These are phyloP conservation scores for Antedon mediterranea DNA, from an alignment of 53 echinoderm and acorn worm genomes.

Conservation along the genomic window DNA sequence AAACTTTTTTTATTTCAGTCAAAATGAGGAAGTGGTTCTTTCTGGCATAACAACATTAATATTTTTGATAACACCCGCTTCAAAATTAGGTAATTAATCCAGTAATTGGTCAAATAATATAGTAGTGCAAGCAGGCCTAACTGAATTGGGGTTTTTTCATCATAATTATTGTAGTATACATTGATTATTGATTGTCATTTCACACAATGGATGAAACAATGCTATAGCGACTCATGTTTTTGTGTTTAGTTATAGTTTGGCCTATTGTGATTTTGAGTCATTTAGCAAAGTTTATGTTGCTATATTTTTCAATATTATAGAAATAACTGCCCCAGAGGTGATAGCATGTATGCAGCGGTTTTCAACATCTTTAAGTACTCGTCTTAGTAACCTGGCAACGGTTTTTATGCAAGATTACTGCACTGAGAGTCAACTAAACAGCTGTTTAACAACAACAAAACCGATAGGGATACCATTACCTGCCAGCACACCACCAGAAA, in stretches of 20 bases:
- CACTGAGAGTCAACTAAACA: conserved; percentile 18
- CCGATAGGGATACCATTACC: neutral
- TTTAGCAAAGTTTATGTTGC: too few relatives aligned
- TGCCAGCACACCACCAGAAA: conserved; percentile 10
- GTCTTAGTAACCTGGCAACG: conserved; percentile 63
- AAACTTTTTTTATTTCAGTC: conserved; percentile 12
- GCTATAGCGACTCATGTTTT: too few relatives aligned
- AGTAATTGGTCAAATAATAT: conserved; percentile 7
- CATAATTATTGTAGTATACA: too few relatives aligned
- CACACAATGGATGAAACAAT: too few relatives aligned
- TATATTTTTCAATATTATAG: too few relatives aligned
- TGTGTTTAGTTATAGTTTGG: too few relatives aligned
- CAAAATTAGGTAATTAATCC: conserved; percentile 38
- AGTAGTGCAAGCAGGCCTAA: neutral
- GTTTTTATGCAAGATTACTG: conserved; percentile 78
- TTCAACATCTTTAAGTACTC: conserved; percentile 22
- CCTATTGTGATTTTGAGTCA: too few relatives aligned
- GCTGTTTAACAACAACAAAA: neutral
- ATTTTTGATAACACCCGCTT: conserved; percentile 62
- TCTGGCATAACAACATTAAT: conserved; percentile 79
- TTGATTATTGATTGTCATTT: too few relatives aligned
- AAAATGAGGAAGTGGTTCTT: conserved; percentile 46
- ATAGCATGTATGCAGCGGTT: conserved; percentile 39
- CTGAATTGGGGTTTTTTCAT: neutral
- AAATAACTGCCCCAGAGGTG: conserved; percentile 30